phyloP scores from a whole-genome alignment of 2,797 vertebrate genomes.

The Helicolenus hilgendorfi region DNA sequence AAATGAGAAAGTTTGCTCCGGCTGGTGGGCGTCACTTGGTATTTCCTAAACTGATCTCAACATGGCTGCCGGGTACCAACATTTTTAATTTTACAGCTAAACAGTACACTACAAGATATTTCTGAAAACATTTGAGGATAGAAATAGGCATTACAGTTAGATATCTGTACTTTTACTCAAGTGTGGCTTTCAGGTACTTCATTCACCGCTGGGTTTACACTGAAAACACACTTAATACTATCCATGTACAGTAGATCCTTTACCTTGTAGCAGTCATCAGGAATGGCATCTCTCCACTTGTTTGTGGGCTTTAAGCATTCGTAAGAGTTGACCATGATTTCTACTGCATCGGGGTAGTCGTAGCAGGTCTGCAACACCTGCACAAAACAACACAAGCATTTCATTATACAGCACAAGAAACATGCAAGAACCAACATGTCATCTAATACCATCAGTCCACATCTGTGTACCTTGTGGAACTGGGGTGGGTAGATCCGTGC shows the following conservation, averaged over 20 bases:
- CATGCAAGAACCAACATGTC: neutral
- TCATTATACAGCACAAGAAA: neutral
- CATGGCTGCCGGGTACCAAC: no score
- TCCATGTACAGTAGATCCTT: neutral
- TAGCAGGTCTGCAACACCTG: conserved; percentile 95
- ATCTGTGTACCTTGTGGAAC: conserved; percentile 94
- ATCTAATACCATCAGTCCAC: neutral
- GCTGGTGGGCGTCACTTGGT: no score
- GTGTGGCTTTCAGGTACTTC: neutral
- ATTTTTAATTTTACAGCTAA: no score
- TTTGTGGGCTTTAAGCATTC: conserved; percentile 91
- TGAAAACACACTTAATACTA: neutral
- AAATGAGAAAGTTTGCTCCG: no score
- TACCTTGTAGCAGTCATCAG: conserved; percentile 93
- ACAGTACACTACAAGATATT: no score
- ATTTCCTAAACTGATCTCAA: no score
- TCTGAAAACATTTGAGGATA: no score
- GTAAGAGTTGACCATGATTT: conserved; percentile 94
- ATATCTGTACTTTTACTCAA: neutral
- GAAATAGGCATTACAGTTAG: no score
- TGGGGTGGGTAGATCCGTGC: conserved; percentile 95
- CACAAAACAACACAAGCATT: neutral
- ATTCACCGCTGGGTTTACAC: neutral
- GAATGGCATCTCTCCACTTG: conserved; percentile 94
- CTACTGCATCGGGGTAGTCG: conserved; percentile 92